Conservation (phyloP, 64 coral and sea anemone species). For the Acropora yongei region DNA sequence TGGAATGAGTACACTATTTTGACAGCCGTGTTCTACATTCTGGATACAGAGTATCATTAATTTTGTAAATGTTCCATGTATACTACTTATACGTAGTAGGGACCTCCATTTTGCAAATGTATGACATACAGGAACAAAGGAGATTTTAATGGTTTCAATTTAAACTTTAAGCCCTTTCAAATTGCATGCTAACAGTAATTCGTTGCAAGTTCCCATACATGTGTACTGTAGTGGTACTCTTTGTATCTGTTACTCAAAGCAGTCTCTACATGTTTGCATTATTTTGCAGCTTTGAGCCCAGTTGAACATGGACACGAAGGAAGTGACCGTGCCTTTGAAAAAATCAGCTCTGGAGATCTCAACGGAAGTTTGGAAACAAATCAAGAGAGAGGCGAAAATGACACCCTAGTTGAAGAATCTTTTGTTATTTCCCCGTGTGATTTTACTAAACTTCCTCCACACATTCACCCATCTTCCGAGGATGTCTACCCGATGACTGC, state of each 20-base stretch:
- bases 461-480: constrained; percentile 2
- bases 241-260: background rate
- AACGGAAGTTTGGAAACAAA: background rate
- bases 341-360: background rate
- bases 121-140: no score
- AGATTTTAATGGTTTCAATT: no score
- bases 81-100: no score
- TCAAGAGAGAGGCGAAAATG: background rate
- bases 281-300: constrained; percentile 22
- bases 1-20: no score
- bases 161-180: no score
- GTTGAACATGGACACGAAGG: background rate
- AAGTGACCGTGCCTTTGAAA: background rate
- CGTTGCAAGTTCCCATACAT: no score
- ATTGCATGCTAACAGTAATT: no score
- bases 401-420: background rate
- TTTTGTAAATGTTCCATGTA: no score
- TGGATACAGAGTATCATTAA: no score
- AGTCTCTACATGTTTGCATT: background rate
- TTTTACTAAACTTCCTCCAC: constrained; percentile 32
- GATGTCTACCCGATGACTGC: constrained; percentile 63
- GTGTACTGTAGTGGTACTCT: no score
- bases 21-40: no score
- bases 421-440: background rate
- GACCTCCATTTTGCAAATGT: no score